Conservation (phyloP, 2,797 vertebrate genomes). For the Lutjanus argentimaculatus region DNA sequence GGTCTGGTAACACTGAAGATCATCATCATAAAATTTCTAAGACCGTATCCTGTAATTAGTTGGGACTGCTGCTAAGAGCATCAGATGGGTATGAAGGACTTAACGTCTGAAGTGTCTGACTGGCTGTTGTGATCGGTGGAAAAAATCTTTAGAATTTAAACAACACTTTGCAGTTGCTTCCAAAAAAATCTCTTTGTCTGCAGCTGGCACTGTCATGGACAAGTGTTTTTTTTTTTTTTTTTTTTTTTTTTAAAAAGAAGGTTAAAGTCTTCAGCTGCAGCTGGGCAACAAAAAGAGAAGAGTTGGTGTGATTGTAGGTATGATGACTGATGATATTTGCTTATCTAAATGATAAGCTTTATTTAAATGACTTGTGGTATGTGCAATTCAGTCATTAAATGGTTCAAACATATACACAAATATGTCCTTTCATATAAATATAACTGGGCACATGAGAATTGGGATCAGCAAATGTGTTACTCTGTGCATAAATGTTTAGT, state of each 20-base stretch:
- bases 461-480: too few relatives aligned
- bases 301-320: background rate
- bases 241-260: too few relatives aligned
- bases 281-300: background rate
- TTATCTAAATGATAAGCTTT: background rate
- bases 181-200: background rate
- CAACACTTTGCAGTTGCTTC: background rate
- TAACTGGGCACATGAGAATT: background rate
- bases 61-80: background rate
- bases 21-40: background rate
- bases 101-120: background rate
- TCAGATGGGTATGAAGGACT: background rate
- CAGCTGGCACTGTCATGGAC: background rate
- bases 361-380: background rate
- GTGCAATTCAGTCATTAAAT: background rate
- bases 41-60: conserved; percentile 1
- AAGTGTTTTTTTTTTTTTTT: too few relatives aligned
- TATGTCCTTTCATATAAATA: background rate
- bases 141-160: background rate
- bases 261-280: background rate
- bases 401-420: background rate
- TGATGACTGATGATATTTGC: background rate
- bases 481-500: background rate
- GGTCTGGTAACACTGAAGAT: too few relatives aligned
- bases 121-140: background rate